A percentile compares a stretch with the other conserved stretches of the same genome.
Evolutionary conservation across 2,797 vertebrate species (phyloP).

Genomic region (Monodelphis domestica): DNA sequence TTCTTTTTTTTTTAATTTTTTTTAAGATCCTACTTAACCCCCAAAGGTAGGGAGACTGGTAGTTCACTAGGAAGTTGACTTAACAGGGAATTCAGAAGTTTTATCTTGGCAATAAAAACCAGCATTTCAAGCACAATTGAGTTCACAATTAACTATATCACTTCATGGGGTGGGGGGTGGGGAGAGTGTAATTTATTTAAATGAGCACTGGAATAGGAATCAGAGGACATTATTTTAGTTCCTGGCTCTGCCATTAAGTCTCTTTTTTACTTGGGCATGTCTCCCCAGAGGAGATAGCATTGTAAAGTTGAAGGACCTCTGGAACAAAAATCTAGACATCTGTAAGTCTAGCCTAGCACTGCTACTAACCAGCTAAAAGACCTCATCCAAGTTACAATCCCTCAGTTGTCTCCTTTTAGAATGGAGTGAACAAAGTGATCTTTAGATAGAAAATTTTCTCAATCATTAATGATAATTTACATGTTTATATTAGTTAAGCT

Average conservation of each 20-base stretch:
- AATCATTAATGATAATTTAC: background rate
- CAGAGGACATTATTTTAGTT: background rate
- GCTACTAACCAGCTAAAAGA: background rate
- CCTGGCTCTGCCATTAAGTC: background rate
- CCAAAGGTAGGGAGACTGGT: slow-evolving; percentile 55
- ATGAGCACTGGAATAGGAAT: background rate
- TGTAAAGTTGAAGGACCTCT: background rate
- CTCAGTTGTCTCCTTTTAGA: background rate
- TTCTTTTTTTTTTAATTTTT: slow-evolving; percentile 71
- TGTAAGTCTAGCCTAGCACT: background rate
- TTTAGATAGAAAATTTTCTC: background rate
- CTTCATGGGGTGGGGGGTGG: too few relatives aligned
- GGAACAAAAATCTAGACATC: background rate
- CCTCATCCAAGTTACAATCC: background rate
- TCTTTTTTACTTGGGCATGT: background rate
- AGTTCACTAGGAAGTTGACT: slow-evolving; percentile 62
- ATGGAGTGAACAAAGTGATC: background rate
- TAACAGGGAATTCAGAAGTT: slow-evolving; percentile 32
- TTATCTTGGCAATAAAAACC: slow-evolving; percentile 38
- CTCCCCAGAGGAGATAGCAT: background rate
- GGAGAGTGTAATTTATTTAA: background rate
- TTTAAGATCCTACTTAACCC: slow-evolving; percentile 65
- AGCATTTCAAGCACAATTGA: too few relatives aligned
- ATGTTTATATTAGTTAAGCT: background rate
- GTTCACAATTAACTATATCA: too few relatives aligned